A percentile compares a stretch with the other conserved stretches of the same genome.
These are phyloP conservation scores for Daboia siamensis DNA, from an alignment of 2,113 vertebrate species.

Conservation along the genomic window DNA sequence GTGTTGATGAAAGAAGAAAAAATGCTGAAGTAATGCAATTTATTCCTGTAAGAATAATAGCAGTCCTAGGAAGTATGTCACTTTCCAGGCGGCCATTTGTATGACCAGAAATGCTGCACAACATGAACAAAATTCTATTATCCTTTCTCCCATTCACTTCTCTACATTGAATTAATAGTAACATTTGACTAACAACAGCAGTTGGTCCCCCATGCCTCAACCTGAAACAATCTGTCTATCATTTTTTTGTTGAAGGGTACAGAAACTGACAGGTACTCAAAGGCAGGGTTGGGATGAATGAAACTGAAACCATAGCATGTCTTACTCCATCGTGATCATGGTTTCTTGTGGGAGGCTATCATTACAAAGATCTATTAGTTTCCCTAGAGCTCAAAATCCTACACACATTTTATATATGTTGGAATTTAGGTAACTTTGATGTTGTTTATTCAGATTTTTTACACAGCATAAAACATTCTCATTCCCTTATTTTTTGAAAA, in stretches of 20 bases:
- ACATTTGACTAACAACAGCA: conserved; percentile 28
- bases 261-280: conserved; percentile 22
- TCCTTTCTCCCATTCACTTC: not conserved
- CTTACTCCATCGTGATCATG: not conserved
- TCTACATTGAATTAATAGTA: conserved; percentile 20
- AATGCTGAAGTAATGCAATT: not conserved
- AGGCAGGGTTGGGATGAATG: not conserved
- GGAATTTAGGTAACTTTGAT: not conserved
- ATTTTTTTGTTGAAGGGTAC: conserved; percentile 28
- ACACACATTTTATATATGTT: not conserved
- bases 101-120: conserved; percentile 7
- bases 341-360: not conserved
- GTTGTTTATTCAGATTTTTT: not conserved
- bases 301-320: not conserved
- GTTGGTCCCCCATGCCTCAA: conserved; percentile 9
- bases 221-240: conserved; percentile 27
- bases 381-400: not conserved
- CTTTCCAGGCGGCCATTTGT: conserved; percentile 9
- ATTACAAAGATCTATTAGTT: not conserved
- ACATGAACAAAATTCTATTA: conserved; percentile 18
- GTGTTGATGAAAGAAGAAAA: not conserved
- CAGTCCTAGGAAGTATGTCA: conserved; percentile 3
- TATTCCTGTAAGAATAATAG: not conserved
- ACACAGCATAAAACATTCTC: not conserved
- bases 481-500: not conserved